These are phyloP conservation scores for Trissoscelio sp. DNA, from an alignment of 2,888 invertebrate species.

Conservation along the genomic window DNA sequence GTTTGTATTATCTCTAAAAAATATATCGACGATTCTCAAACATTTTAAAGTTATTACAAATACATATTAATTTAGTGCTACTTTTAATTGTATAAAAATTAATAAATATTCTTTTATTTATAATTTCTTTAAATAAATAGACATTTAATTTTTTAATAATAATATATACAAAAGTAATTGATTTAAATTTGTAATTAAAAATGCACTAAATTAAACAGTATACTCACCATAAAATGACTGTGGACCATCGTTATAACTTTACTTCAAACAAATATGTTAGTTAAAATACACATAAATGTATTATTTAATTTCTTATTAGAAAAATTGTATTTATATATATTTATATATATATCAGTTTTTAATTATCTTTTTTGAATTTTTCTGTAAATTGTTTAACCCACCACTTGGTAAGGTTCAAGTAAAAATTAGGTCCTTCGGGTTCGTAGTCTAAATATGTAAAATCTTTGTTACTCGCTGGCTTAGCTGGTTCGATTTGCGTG, in stretches of 20 bases:
- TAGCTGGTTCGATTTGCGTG: constrained; percentile 89
- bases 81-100: not conserved
- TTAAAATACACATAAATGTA: constrained; percentile 30
- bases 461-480: constrained; percentile 81
- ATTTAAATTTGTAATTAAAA: not conserved
- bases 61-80: constrained; percentile 4
- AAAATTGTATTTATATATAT: constrained; percentile 26
- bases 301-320: constrained; percentile 30
- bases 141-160: not conserved
- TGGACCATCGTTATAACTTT: not conserved
- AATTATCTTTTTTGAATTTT: constrained; percentile 64
- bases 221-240: constrained; percentile 8
- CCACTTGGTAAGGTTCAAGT: constrained; percentile 87
- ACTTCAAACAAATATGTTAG: constrained; percentile 7
- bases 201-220: not conserved
- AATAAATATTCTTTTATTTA: not conserved
- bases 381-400: constrained; percentile 85
- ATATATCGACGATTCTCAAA: constrained; percentile 6
- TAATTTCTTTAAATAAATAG: not conserved
- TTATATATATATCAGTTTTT: constrained; percentile 7
- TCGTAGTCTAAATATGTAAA: constrained; percentile 86
- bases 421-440: constrained; percentile 86
- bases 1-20: constrained; percentile 26
- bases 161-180: not conserved
- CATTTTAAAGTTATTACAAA: not conserved